Evolutionary conservation across 2,888 invertebrate species (phyloP).

Genomic region (Venustoraphidia nigricollis): DNA sequence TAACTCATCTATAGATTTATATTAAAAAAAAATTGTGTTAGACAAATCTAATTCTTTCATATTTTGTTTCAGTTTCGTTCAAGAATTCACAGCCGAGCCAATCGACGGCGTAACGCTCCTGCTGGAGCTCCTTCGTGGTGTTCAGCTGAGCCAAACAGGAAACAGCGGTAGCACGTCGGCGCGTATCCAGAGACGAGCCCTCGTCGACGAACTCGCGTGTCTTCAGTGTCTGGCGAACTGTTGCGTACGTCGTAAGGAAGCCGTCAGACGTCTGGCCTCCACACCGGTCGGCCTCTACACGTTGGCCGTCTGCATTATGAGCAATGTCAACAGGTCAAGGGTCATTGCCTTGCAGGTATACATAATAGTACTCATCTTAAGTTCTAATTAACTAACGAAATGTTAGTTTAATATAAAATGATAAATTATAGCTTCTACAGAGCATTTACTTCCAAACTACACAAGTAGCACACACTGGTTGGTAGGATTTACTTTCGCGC

Average conservation of each 20-base stretch:
- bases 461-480: too few relatives aligned
- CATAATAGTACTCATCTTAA: conserved; percentile 1
- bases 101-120: conserved; percentile 75
- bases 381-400: background rate
- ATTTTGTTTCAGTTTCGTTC: conserved; percentile 62
- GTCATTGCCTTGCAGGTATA: conserved; percentile 72
- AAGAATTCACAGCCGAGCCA: conserved; percentile 79
- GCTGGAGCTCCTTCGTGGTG: conserved; percentile 69
- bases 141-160: conserved; percentile 65
- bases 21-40: too few relatives aligned
- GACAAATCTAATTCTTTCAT: too few relatives aligned
- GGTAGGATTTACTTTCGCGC: too few relatives aligned
- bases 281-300: conserved; percentile 73
- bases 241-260: conserved; percentile 64
- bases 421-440: background rate
- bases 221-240: conserved; percentile 75
- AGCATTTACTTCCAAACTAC: too few relatives aligned
- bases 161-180: conserved; percentile 24
- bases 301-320: conserved; percentile 74
- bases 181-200: conserved; percentile 49
- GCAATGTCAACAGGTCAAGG: conserved; percentile 71
- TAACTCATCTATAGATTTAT: too few relatives aligned
- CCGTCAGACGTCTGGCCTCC: conserved; percentile 56
- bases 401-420: conserved; percentile 2
- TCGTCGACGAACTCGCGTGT: conserved; percentile 78